Evolutionary conservation across 2,888 invertebrate species (phyloP).

Genomic region (Meloe dianella): DNA sequence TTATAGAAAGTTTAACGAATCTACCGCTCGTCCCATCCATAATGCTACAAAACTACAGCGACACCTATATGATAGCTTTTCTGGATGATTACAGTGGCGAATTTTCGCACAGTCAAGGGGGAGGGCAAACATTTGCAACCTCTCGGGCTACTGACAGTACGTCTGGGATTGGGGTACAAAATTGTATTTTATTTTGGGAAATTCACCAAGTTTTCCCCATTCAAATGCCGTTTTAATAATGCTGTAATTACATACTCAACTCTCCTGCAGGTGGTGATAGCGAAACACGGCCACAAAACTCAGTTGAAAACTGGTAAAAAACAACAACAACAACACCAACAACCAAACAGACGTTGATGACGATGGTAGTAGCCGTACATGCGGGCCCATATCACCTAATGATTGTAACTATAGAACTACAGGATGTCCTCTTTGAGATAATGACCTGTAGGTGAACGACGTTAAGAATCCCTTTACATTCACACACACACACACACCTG

Average conservation of each 20-base stretch:
- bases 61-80: too few species aligned
- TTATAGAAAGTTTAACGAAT: too few species aligned
- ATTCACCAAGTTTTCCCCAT: too few species aligned
- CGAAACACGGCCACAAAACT: slow-evolving; percentile 50
- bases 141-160: too few species aligned
- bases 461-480: slow-evolving; percentile 26
- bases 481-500: slow-evolving; percentile 27
- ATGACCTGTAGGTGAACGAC: slow-evolving; percentile 29
- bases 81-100: too few species aligned
- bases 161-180: too few species aligned
- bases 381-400: slow-evolving; percentile 28
- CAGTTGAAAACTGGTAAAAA: not conserved
- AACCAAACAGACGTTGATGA: not conserved
- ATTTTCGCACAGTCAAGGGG: too few species aligned
- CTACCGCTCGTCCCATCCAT: too few species aligned
- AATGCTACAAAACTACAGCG: too few species aligned
- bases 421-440: slow-evolving; percentile 39
- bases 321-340: too few species aligned
- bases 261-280: slow-evolving; percentile 8
- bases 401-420: slow-evolving; percentile 24
- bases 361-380: slow-evolving; percentile 16
- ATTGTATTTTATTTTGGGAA: too few species aligned
- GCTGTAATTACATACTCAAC: slow-evolving; percentile 1
- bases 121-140: too few species aligned
- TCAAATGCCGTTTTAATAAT: not conserved